phyloP scores from a whole-genome alignment of 1,140 invertebrate genomes.

The Batillaria attramentaria region DNA sequence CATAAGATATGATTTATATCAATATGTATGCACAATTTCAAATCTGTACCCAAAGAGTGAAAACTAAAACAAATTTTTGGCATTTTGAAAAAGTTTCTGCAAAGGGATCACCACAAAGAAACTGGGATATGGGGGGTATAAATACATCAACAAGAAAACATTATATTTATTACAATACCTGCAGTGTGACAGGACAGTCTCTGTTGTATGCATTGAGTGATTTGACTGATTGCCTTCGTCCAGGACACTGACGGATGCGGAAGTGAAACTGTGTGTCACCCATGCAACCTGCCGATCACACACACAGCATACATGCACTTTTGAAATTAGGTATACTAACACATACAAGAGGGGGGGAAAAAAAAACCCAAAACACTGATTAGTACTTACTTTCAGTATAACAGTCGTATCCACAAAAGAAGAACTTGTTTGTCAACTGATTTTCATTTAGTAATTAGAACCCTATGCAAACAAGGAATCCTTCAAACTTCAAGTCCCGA shows the following conservation, averaged over 20 bases:
- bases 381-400: too few relatives aligned
- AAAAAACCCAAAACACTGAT: too few relatives aligned
- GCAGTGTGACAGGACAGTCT: conserved; percentile 69
- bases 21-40: too few relatives aligned
- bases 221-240: conserved; percentile 54
- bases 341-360: too few relatives aligned
- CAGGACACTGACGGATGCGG: conserved; percentile 80
- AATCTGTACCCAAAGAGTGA: too few relatives aligned
- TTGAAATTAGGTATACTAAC: background rate
- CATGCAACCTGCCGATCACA: conserved; percentile 84
- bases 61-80: too few relatives aligned
- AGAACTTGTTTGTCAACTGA: too few relatives aligned
- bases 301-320: background rate
- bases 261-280: conserved; percentile 98
- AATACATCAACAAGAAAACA: background rate
- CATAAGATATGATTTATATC: too few relatives aligned
- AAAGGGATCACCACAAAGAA: background rate
- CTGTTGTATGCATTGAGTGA: conserved; percentile 73
- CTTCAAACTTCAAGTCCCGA: too few relatives aligned
- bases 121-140: background rate
- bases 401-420: too few relatives aligned
- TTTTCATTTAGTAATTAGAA: too few relatives aligned
- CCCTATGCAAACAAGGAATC: too few relatives aligned
- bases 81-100: conserved; percentile 3
- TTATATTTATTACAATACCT: conserved; percentile 56